Conservation (phyloP, 2,797 vertebrate species). For the Vireo griseus region DNA sequence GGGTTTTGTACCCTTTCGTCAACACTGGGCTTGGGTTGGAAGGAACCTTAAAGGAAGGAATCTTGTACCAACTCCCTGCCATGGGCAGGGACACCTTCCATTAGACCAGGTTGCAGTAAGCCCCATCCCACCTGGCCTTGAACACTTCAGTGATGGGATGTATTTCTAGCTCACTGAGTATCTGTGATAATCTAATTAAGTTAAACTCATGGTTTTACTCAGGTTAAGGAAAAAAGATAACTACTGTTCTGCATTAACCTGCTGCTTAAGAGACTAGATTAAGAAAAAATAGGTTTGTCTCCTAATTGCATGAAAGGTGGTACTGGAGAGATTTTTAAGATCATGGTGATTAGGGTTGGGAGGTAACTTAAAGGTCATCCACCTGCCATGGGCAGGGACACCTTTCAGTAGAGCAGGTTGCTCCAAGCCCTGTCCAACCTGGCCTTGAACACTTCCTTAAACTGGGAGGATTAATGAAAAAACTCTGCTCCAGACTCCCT, state of each 20-base stretch:
- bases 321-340: background rate
- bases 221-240: background rate
- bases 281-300: background rate
- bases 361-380: background rate
- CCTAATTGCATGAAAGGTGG: background rate
- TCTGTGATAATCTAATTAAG: background rate
- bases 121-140: background rate
- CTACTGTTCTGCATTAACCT: background rate
- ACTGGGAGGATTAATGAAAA: background rate
- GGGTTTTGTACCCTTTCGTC: background rate
- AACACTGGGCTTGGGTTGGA: background rate
- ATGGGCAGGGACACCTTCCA: background rate
- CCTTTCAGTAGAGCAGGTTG: background rate
- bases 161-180: background rate
- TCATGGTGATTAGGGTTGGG: background rate
- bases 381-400: background rate
- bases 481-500: background rate
- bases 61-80: background rate
- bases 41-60: background rate
- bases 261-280: background rate
- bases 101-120: background rate
- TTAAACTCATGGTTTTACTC: background rate
- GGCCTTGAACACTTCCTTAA: background rate
- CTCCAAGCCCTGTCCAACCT: background rate
- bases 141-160: background rate